Evolutionary conservation across 2,113 vertebrate genomes (phyloP).

Genomic region (Nyctibius bracteatus): DNA sequence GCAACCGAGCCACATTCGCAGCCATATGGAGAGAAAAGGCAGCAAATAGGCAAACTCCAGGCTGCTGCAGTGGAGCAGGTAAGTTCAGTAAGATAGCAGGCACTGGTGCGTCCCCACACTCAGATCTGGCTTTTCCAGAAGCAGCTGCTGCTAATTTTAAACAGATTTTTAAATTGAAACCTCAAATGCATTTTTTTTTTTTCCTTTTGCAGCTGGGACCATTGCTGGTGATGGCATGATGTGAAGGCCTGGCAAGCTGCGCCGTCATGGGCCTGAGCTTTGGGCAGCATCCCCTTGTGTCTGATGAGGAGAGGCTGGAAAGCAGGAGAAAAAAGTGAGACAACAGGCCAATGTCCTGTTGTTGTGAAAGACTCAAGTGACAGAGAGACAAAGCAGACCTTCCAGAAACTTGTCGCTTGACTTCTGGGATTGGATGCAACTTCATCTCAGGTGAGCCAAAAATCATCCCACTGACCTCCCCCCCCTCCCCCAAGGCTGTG

Average conservation of each 20-base stretch:
- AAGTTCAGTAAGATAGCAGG: background rate
- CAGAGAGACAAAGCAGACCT: background rate
- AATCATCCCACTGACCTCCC: background rate
- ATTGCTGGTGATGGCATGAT: background rate
- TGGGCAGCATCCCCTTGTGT: background rate
- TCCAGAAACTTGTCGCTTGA: background rate
- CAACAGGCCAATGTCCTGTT: background rate
- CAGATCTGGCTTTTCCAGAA: background rate
- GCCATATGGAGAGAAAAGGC: background rate
- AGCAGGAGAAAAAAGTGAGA: background rate
- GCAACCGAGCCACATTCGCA: background rate
- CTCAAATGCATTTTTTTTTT: background rate
- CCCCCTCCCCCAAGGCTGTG: background rate
- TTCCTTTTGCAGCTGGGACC: background rate
- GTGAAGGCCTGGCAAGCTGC: fast-evolving
- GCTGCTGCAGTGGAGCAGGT: background rate
- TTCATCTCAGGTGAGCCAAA: background rate
- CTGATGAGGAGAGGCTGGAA: background rate
- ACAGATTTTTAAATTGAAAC: background rate
- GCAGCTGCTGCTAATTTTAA: background rate
- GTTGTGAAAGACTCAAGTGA: background rate
- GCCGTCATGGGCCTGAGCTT: fast-evolving
- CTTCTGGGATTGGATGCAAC: background rate
- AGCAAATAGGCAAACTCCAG: background rate
- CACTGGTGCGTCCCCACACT: too few relatives aligned